These are phyloP conservation scores for Pangasius larnaudii DNA, from an alignment of 2,797 vertebrate species.

Conservation along the genomic window DNA sequence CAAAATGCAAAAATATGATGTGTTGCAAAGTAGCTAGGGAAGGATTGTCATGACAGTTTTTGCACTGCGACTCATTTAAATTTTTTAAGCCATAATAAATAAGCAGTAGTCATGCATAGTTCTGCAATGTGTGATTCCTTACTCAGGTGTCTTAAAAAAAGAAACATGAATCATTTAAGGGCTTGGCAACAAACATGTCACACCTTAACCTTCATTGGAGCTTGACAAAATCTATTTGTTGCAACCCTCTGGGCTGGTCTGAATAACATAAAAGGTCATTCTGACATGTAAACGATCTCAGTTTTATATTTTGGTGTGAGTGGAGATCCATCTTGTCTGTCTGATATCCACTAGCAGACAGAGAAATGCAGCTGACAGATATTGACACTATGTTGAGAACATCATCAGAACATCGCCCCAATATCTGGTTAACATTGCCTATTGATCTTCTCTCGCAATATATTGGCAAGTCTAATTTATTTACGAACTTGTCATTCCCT, in stretches of 20 bases:
- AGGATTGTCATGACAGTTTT: not conserved
- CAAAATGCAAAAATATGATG: not conserved
- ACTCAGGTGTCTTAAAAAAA: not conserved
- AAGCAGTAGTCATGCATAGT: not conserved
- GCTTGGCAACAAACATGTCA: not conserved
- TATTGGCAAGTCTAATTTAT: slow-evolving; percentile 96
- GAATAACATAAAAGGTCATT: slow-evolving; percentile 45
- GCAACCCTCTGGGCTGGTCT: not conserved
- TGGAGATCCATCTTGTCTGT: slow-evolving; percentile 29
- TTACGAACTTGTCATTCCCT: slow-evolving; percentile 97
- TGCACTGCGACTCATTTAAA: not conserved
- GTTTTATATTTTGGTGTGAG: slow-evolving; percentile 25
- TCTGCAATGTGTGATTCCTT: not conserved
- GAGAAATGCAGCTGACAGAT: slow-evolving; percentile 49
- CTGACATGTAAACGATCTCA: slow-evolving; percentile 26
- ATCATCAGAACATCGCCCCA: slow-evolving; percentile 46
- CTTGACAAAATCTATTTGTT: slow-evolving; percentile 22
- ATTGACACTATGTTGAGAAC: slow-evolving; percentile 54
- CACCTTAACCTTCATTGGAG: not conserved
- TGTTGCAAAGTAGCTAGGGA: not conserved
- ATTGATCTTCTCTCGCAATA: slow-evolving; percentile 86
- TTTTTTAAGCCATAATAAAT: not conserved
- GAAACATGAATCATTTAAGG: not conserved
- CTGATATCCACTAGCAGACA: slow-evolving; percentile 30
- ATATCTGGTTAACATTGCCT: slow-evolving; percentile 84